These are phyloP conservation scores for Actinernus sp. DNA, from an alignment of 92 coral and sea anemone genomes.

Conservation along the genomic window DNA sequence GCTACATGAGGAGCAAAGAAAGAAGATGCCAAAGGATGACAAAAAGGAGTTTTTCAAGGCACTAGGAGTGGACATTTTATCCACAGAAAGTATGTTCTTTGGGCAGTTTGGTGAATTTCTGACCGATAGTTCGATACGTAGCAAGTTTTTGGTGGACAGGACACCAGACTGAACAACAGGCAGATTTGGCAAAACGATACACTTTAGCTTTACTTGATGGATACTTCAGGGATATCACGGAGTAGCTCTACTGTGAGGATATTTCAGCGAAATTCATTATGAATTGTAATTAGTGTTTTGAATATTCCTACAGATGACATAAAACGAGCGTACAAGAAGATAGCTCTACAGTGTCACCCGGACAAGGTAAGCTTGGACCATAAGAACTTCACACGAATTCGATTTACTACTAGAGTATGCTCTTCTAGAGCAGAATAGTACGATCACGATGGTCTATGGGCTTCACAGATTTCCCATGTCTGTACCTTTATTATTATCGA, in stretches of 20 bases:
- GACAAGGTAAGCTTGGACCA: conserved; percentile 80
- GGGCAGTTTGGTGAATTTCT: conserved; percentile 1
- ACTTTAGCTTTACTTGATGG: conserved; percentile 1
- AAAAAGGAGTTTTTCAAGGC: conserved; percentile 87
- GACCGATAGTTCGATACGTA: not conserved
- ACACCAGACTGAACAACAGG: conserved; percentile 16
- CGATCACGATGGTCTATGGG: not conserved
- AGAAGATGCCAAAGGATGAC: conserved; percentile 98
- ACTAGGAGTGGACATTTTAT: conserved; percentile 84
- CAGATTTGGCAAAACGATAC: conserved; percentile 2
- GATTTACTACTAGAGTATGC: not conserved
- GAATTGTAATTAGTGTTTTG: conserved; percentile 32
- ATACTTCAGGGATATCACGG: not conserved
- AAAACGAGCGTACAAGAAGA: conserved; percentile 89
- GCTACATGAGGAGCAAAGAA: conserved; percentile 73
- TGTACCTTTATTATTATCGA: conserved; percentile 14
- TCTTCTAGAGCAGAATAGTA: not conserved
- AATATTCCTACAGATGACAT: conserved; percentile 86
- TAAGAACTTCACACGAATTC: not conserved
- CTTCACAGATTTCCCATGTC: not conserved
- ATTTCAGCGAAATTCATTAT: not conserved
- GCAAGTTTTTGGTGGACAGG: conserved; percentile 18
- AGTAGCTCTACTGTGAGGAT: not conserved
- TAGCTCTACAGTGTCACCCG: conserved; percentile 86
- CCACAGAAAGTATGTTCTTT: conserved; percentile 84